Base-by-base conservation (phyloP, 2,888 invertebrate genomes). In the Hecatera dysodea region DNA sequence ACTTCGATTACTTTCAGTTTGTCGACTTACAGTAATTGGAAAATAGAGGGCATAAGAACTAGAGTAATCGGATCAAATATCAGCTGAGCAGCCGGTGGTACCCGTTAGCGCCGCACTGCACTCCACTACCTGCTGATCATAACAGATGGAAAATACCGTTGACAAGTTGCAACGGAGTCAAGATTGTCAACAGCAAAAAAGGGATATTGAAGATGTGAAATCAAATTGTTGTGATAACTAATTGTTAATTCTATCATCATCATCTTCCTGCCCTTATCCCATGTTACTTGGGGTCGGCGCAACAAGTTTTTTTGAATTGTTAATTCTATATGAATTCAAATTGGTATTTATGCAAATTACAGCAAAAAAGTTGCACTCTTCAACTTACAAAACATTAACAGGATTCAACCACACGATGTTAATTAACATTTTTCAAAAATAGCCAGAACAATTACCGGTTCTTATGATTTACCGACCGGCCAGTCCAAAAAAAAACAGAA, bases 391-490 rank as follows among this genome's bases (percentile, higher is more conserved):
- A 7, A 67, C 9, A 29, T n/a, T 36, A 39, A 22, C 2, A 50
- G 11, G 27, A 39, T 48, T 36, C 19, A 44, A 19, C 17, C 19
- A 44, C 22, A 4, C 19, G 11, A 24, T 19, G 15, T 15, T 2
- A 12, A n/a, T 33, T 70, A 68, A 19, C 5, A 24, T 29, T 42
- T 39, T 19, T 1, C 11, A 15, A 44, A 29, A 39, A 42, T 39
- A 71, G 22, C n/a, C 11, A 19, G 22, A 42, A n/a, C 19, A 24
- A 24, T 19, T 39, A 52, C 39, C 2, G 11, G 72, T 71, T 52
- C 12, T 42, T 39, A 15, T 11, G 39, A 22, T 68, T 19, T 50
- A 48, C 12, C 6, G 3, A 22, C 19, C 4, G 22, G 17, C 17
- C 22, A 12, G 22, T 12, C 2, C 5, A 12, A n/a, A 24, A 70